These are phyloP conservation scores for Bagarius yarrelli DNA, from an alignment of 2,113 vertebrate species.

Conservation along the genomic window DNA sequence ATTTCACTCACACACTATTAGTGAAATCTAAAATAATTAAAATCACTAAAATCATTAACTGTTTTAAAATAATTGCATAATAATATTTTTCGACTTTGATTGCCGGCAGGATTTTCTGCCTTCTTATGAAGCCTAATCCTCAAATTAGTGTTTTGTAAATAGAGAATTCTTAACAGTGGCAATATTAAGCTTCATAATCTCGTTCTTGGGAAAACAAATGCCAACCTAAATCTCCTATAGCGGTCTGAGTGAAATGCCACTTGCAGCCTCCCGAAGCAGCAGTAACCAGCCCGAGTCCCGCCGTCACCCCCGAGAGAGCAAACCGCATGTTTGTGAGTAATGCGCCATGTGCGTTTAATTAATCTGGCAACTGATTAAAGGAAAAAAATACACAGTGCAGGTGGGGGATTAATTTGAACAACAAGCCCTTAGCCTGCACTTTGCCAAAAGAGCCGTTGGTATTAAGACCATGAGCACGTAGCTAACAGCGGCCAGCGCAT, in stretches of 20 bases:
- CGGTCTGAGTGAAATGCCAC: not conserved
- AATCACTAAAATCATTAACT: not conserved
- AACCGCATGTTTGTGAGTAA: constrained; percentile 24
- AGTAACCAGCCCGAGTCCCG: not conserved
- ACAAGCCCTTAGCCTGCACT: constrained; percentile 17
- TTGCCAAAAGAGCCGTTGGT: constrained; percentile 25
- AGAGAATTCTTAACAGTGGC: not conserved
- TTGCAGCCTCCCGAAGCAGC: not conserved
- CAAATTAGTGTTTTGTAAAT: not conserved
- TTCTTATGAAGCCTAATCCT: not conserved
- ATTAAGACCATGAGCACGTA: constrained; percentile 22
- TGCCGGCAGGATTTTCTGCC: not conserved
- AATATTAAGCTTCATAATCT: not conserved
- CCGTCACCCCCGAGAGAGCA: not conserved
- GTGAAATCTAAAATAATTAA: too few species aligned
- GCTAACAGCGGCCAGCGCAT: not conserved
- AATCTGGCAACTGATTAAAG: constrained; percentile 37
- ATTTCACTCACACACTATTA: too few species aligned
- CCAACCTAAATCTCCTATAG: not conserved
- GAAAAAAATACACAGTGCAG: constrained; percentile 12
- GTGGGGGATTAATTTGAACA: constrained; percentile 28
- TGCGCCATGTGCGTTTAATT: constrained; percentile 35
- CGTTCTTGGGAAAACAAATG: not conserved
- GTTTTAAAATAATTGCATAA: not conserved
- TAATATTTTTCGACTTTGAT: not conserved